A percentile compares a stretch with the other conserved stretches of the same genome.
phyloP scores from a whole-genome alignment of 2,888 invertebrate genomes.

The Brassicogethes aeneus region DNA sequence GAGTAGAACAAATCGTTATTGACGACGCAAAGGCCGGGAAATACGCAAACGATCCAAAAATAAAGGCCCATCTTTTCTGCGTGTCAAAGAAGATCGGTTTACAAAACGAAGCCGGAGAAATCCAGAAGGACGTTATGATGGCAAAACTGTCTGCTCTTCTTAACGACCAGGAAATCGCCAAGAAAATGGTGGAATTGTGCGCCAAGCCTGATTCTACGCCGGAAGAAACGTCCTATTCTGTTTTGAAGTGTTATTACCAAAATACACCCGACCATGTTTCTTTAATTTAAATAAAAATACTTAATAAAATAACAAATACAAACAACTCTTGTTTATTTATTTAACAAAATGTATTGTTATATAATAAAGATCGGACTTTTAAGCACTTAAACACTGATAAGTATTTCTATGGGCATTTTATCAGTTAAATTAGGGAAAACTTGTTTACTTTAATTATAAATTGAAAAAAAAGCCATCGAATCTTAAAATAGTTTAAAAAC shows the following conservation, averaged over 20 bases:
- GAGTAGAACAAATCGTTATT: background rate
- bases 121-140: constrained; percentile 6
- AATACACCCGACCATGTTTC: background rate
- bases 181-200: background rate
- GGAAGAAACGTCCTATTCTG: background rate
- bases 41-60: background rate
- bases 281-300: too few species aligned
- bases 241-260: background rate
- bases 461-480: too few species aligned
- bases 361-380: too few species aligned
- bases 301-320: too few species aligned
- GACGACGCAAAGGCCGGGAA: background rate
- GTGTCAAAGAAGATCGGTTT: constrained; percentile 12
- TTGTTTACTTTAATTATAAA: too few species aligned
- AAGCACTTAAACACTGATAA: too few species aligned
- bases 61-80: constrained; percentile 5
- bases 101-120: constrained; percentile 12
- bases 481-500: too few species aligned
- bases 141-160: constrained; percentile 4
- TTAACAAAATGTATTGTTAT: too few species aligned
- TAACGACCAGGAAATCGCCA: background rate
- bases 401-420: too few species aligned
- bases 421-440: too few species aligned
- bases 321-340: too few species aligned
- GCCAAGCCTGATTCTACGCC: too few species aligned